Evolutionary conservation across 2,113 vertebrate species (phyloP).

Genomic region (Mystacornis crossleyi): DNA sequence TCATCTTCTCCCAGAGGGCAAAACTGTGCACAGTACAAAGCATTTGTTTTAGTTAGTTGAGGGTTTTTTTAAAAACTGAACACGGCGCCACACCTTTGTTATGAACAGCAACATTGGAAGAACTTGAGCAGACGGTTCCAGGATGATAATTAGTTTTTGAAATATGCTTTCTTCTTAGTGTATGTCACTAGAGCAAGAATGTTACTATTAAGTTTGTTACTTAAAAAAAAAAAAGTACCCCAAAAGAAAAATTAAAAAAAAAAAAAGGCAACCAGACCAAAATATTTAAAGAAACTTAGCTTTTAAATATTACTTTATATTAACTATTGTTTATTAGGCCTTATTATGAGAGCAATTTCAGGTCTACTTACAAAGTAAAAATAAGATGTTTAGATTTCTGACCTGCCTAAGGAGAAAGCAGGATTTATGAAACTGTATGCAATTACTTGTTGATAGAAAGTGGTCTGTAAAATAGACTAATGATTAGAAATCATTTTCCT

Average conservation of each 20-base stretch:
- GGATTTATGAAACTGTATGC: neutral
- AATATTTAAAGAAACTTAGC: neutral
- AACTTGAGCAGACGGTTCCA: neutral
- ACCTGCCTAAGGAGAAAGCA: neutral
- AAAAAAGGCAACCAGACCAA: neutral
- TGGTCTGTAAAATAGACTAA: slow-evolving; percentile 35
- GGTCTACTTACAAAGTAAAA: neutral
- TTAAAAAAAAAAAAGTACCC: neutral
- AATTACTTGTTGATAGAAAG: slow-evolving; percentile 11
- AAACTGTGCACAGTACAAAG: neutral
- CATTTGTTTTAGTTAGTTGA: neutral
- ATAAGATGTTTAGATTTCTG: neutral
- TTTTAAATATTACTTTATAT: neutral
- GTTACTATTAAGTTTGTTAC: neutral
- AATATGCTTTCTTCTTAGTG: neutral
- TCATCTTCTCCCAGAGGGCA: neutral
- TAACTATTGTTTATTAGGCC: neutral
- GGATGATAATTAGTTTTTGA: neutral
- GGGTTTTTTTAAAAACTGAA: neutral
- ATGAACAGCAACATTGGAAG: neutral
- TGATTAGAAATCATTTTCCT: slow-evolving; percentile 51
- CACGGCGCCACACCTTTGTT: neutral
- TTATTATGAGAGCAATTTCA: neutral
- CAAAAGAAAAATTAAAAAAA: neutral
- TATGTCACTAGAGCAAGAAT: neutral